Conservation (phyloP, 2,113 vertebrate genomes). For the Ctenodactylus gundi region DNA sequence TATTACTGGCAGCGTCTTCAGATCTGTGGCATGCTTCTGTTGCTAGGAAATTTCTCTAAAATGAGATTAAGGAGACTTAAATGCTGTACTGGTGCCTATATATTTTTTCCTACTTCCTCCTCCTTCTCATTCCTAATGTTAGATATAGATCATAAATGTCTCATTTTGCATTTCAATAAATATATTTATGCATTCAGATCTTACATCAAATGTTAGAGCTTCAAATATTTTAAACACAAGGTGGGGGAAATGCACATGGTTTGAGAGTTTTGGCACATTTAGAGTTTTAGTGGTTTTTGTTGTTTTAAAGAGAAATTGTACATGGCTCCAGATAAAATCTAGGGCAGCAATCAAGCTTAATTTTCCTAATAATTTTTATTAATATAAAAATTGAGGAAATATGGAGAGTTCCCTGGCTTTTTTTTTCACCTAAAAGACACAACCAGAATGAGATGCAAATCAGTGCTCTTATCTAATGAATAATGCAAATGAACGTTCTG, state of each 20-base stretch:
- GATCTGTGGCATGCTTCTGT: slow-evolving; percentile 5
- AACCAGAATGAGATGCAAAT: slow-evolving; percentile 87
- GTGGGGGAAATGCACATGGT: slow-evolving; percentile 51
- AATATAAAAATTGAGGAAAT: slow-evolving; percentile 78
- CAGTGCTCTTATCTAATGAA: slow-evolving; percentile 87
- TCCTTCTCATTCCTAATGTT: slow-evolving; percentile 70
- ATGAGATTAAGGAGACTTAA: slow-evolving; percentile 40
- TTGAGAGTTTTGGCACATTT: not conserved
- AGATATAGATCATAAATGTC: slow-evolving; percentile 74
- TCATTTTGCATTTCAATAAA: slow-evolving; percentile 76
- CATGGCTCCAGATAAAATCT: slow-evolving; percentile 65
- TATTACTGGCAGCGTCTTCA: not conserved
- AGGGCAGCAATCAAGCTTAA: slow-evolving; percentile 60
- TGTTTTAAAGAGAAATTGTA: slow-evolving; percentile 54
- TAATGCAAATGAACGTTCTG: slow-evolving; percentile 87
- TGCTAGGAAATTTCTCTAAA: slow-evolving; percentile 59
- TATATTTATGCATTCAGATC: slow-evolving; percentile 68
- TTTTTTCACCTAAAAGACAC: slow-evolving; percentile 79
- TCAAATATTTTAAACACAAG: slow-evolving; percentile 67
- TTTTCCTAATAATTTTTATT: slow-evolving; percentile 73
- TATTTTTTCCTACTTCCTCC: slow-evolving; percentile 43
- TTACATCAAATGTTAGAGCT: slow-evolving; percentile 70
- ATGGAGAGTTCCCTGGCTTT: slow-evolving; percentile 67
- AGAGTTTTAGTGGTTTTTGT: not conserved
- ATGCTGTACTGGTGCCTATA: slow-evolving; percentile 37